Conservation (phyloP, 2,888 invertebrate genomes). For the Dioctria linearis region DNA sequence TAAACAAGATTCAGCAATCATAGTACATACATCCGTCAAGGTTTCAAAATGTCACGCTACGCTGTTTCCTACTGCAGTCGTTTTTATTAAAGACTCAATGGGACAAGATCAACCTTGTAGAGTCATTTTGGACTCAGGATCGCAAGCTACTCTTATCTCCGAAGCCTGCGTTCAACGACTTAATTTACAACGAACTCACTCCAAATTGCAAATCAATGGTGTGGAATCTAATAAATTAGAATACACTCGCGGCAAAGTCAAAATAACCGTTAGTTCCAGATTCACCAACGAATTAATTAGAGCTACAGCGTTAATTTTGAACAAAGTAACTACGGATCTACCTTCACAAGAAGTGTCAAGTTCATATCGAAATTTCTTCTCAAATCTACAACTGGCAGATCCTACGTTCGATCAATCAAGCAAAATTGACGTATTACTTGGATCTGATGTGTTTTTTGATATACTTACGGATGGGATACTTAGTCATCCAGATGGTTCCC, state of each 20-base stretch:
- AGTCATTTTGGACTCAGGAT: not conserved
- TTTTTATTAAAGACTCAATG: not conserved
- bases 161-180: not conserved
- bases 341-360: not conserved
- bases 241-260: not conserved
- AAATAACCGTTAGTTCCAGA: not conserved
- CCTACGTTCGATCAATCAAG: not conserved
- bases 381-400: not conserved
- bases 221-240: not conserved
- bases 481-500: not conserved
- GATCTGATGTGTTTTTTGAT: not conserved
- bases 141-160: not conserved
- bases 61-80: not conserved
- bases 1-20: too few relatives aligned
- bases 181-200: not conserved
- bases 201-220: not conserved
- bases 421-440: not conserved
- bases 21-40: too few relatives aligned
- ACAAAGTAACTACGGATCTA: not conserved
- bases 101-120: not conserved
- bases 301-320: constrained; percentile 1
- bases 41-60: not conserved
- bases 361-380: not conserved
- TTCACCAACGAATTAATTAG: not conserved
- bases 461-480: not conserved